These are phyloP conservation scores for Spodoptera frugiperda DNA, from an alignment of 1,140 invertebrate species.

Conservation along the genomic window DNA sequence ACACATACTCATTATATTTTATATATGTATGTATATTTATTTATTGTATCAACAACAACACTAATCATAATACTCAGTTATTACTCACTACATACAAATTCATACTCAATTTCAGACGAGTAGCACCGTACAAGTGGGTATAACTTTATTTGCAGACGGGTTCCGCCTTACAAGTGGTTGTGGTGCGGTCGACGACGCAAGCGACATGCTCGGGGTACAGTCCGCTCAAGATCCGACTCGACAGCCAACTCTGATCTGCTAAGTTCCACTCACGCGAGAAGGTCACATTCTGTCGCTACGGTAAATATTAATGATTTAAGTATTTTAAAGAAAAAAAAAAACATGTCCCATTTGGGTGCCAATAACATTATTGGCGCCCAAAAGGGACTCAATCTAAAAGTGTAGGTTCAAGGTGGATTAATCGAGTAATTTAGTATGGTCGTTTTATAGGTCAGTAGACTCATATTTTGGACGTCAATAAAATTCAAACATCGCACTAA, in stretches of 20 bases:
- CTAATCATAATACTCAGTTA: background rate
- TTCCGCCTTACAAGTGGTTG: conserved; percentile 82
- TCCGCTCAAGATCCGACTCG: conserved; percentile 80
- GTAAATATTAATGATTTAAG: conserved; percentile 55
- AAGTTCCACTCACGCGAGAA: conserved; percentile 78
- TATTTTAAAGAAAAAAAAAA: background rate
- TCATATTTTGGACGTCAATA: no score
- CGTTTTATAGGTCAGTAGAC: no score
- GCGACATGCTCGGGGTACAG: conserved; percentile 68
- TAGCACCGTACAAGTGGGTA: conserved; percentile 81
- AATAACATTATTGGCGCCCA: no score
- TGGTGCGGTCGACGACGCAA: conserved; percentile 72
- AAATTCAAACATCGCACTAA: no score
- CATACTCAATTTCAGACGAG: conserved; percentile 69
- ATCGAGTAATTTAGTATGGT: no score
- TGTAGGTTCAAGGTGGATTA: no score
- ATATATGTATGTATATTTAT: conserved; percentile 17
- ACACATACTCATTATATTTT: background rate
- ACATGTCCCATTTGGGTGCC: no score
- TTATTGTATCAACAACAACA: conserved; percentile 11
- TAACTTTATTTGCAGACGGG: conserved; percentile 69
- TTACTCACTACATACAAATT: conserved; percentile 34
- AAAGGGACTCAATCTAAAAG: no score
- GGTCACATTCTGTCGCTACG: conserved; percentile 76
- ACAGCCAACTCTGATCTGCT: conserved; percentile 82